A percentile compares a stretch with the other conserved stretches of the same genome.
These are phyloP conservation scores for Hypocryptadius cinnamomeus DNA, from an alignment of 2,113 vertebrate genomes.

Conservation along the genomic window DNA sequence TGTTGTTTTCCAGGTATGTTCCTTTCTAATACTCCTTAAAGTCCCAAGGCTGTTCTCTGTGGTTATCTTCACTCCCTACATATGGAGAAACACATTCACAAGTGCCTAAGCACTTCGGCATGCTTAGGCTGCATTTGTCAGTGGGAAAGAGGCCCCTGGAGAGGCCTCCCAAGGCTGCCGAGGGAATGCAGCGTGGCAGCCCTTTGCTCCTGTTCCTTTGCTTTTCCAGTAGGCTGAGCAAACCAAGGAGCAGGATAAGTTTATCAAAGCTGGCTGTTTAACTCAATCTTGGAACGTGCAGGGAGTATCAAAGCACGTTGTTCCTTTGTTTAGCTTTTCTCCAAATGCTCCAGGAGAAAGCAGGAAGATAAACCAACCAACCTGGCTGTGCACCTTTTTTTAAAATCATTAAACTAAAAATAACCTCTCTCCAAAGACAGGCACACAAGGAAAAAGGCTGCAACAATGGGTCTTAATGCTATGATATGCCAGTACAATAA, in stretches of 20 bases:
- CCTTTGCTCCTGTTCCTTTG: not conserved
- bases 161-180: not conserved
- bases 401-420: not conserved
- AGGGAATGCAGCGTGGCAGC: not conserved
- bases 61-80: not conserved
- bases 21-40: not conserved
- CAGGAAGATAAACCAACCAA: not conserved
- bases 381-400: not conserved
- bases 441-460: not conserved
- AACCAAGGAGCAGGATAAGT: not conserved
- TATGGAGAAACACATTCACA: not conserved
- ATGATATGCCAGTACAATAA: not conserved
- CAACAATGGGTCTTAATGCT: not conserved
- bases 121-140: not conserved
- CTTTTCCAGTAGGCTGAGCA: slow-evolving; percentile 39
- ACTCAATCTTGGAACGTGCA: not conserved
- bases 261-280: not conserved
- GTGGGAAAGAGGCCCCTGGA: not conserved
- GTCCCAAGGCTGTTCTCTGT: not conserved
- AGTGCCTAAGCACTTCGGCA: not conserved
- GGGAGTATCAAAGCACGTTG: not conserved
- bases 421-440: not conserved
- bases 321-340: not conserved
- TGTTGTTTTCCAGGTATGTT: not conserved
- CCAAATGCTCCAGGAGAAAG: not conserved